Evolutionary conservation across 2,888 invertebrate genomes (phyloP), one percentile per base, ranked within the genome.

Genomic region (Peribatodes rhomboidaria): DNA sequence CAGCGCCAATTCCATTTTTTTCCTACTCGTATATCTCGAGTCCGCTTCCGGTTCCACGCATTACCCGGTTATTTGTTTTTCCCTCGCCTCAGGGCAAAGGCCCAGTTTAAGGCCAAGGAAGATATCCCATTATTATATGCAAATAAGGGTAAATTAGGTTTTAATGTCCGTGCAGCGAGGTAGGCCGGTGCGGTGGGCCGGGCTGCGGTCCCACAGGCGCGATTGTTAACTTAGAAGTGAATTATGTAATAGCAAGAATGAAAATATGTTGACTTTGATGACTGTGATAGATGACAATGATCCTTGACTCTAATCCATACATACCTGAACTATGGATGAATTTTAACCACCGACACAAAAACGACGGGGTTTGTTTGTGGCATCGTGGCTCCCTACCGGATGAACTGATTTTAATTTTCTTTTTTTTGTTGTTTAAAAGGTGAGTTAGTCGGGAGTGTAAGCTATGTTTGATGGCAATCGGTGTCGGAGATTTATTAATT

Each of bases 121-220:
- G 68, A 69, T 69, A 62, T 60, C 74, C 74, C 78, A 75, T 78
- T 78, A 79, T 79, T 77, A 71, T 73, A 79, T 76, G 72, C 73
- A 76, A 77, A 78, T 79, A 69, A 70, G 74, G 72, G 71, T 77
- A 78, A 78, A 80, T 79, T 69, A 70, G 70, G 74, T 77, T 74
- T 71, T 71, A 76, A 79, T 71, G 70, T 72, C 50, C 60, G 61
- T 56, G 62, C 71, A 56, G 68, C 49, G 33, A 42, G 61, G 44
- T 46, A 37, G 50, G 14, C n/a, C 13, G 33, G 11, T 2, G 3
- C 6, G 27, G 27, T 27, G 27, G 61, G 44, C 49, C 42, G 50
- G 14, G 10, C 16, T 13, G 11, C 9, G 62, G 47, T 60, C 54
- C 60, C 62, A 37, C 20, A 20, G 55, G 46, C 20, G 46, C 27